phyloP scores from a whole-genome alignment of 2,113 vertebrate species.

The Leptosomus discolor region DNA sequence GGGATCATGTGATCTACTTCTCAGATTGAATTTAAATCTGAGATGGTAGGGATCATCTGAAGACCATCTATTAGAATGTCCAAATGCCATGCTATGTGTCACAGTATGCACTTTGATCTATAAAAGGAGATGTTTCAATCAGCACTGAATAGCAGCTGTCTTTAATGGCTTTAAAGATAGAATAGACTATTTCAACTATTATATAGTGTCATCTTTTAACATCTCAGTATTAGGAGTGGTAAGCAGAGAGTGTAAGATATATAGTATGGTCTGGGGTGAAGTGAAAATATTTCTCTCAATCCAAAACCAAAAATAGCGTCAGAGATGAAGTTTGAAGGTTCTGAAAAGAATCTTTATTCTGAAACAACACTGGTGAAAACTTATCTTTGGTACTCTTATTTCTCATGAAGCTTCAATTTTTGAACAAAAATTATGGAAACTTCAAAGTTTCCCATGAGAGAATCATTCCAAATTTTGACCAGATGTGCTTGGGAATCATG shows the following conservation, averaged over 20 bases:
- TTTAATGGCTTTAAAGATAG: slow-evolving; percentile 39
- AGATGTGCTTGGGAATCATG: background rate
- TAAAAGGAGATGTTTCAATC: slow-evolving; percentile 21
- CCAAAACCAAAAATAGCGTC: background rate
- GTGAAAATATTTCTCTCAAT: background rate
- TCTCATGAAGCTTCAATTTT: background rate
- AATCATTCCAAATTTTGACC: background rate
- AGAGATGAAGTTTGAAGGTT: background rate
- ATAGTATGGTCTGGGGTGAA: background rate
- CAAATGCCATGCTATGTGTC: background rate
- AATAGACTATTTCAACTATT: slow-evolving; percentile 18
- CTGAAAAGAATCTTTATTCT: background rate
- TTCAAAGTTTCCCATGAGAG: background rate
- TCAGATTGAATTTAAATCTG: background rate
- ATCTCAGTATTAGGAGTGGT: background rate
- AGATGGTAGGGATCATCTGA: background rate
- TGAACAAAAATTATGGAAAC: background rate
- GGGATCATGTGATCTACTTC: background rate
- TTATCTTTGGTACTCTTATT: background rate
- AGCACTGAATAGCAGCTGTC: slow-evolving; percentile 35
- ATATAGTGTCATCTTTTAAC: background rate
- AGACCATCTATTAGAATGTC: background rate
- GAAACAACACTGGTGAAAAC: background rate
- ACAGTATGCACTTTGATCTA: background rate
- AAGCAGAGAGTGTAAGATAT: background rate